Conservation (phyloP, 35 echinoderm and acorn worm genomes). For the Ophioderma brevispina region DNA sequence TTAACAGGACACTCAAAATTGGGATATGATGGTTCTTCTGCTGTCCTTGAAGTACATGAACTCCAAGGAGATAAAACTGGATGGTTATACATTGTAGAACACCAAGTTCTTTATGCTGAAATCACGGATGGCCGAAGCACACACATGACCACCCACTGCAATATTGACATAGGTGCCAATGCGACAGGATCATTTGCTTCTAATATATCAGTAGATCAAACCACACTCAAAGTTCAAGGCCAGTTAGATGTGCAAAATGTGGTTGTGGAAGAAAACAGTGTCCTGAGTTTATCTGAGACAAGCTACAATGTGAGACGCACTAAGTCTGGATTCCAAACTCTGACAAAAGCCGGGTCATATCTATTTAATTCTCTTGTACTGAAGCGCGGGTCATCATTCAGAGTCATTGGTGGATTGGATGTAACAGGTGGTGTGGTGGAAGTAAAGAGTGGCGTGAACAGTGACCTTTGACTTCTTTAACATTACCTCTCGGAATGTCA, state of each 20-base stretch:
- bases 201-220: constrained; percentile 61
- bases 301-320: constrained; percentile 28
- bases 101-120: constrained; percentile 51
- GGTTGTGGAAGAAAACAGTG: constrained; percentile 59
- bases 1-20: constrained; percentile 60
- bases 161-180: constrained; percentile 36
- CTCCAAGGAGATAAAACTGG: constrained; percentile 75
- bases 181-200: constrained; percentile 57
- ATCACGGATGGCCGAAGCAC: constrained; percentile 4
- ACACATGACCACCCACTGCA: constrained; percentile 46
- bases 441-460: constrained; percentile 58
- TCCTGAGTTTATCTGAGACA: constrained; percentile 14
- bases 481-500: constrained; percentile 41
- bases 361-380: constrained; percentile 62
- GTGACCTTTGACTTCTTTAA: constrained; percentile 57
- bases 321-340: constrained; percentile 22
- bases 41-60: constrained; percentile 21
- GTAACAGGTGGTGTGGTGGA: constrained; percentile 67
- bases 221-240: constrained; percentile 41
- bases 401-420: constrained; percentile 25
- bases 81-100: constrained; percentile 30
- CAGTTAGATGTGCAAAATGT: constrained; percentile 58
- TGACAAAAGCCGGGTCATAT: constrained; percentile 41
- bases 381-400: constrained; percentile 52
- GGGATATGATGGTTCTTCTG: constrained; percentile 19